Conservation (phyloP, 1,140 invertebrate species). For the Drosophila kikkawai region DNA sequence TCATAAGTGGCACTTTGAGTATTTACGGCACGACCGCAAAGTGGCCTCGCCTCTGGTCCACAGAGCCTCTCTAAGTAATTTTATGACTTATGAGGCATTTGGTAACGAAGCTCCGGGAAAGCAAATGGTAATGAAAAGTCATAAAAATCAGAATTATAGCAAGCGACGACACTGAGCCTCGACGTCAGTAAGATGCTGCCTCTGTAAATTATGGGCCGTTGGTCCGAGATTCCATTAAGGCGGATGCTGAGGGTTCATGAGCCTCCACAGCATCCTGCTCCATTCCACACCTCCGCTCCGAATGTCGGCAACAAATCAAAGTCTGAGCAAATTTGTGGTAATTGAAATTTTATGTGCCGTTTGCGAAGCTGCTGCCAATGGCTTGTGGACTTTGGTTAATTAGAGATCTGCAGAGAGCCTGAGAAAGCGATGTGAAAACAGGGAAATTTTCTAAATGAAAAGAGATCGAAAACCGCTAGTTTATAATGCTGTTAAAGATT, state of each 20-base stretch:
- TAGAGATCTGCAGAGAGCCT: constrained; percentile 12
- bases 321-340: constrained; percentile 60
- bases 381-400: constrained; percentile 55
- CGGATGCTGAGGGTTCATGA: constrained; percentile 25
- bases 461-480: neutral
- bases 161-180: constrained; percentile 25
- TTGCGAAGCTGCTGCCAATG: constrained; percentile 58
- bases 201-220: constrained; percentile 53
- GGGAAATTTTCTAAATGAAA: neutral
- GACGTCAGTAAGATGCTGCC: constrained; percentile 28
- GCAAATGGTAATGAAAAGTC: constrained; percentile 69
- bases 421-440: neutral
- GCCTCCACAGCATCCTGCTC: constrained; percentile 3
- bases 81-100: constrained; percentile 64
- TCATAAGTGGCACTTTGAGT: constrained; percentile 60
- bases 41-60: constrained; percentile 4
- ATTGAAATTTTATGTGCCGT: constrained; percentile 70
- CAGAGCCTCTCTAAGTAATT: constrained; percentile 48
- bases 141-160: constrained; percentile 71
- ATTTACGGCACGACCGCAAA: constrained; percentile 36
- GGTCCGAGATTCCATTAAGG: constrained; percentile 48
- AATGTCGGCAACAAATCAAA: constrained; percentile 68
- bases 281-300: neutral
- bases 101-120: constrained; percentile 12
- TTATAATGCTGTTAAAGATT: neutral